Evolutionary conservation across 1,140 invertebrate species (phyloP).

Genomic region (Brachystomella parvula): DNA sequence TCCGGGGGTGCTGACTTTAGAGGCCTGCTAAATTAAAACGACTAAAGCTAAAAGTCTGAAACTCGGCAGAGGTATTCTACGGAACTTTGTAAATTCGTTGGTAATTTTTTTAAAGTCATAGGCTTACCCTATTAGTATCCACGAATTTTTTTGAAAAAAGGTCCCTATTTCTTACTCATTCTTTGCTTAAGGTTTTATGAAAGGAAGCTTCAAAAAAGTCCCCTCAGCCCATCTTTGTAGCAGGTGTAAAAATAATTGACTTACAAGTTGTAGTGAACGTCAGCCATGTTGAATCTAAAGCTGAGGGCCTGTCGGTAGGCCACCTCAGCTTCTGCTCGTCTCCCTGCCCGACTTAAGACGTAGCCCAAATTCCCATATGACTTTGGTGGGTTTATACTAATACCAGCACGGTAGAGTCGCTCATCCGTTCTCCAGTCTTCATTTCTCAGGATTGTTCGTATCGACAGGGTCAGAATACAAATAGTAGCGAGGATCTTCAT

Average conservation of each 20-base stretch:
- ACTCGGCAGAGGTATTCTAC: no score
- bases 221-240: no score
- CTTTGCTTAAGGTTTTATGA: no score
- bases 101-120: no score
- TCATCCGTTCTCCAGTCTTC: constrained; percentile 88
- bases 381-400: constrained; percentile 93
- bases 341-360: constrained; percentile 75
- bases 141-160: no score
- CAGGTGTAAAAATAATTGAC: constrained; percentile 44
- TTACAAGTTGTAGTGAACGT: constrained; percentile 96
- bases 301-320: constrained; percentile 77
- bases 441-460: constrained; percentile 72
- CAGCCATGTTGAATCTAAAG: constrained; percentile 88
- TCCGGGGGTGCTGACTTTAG: no score
- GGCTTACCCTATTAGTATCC: no score
- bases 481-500: not conserved
- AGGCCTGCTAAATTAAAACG: no score
- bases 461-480: constrained; percentile 55
- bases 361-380: constrained; percentile 71
- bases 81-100: no score
- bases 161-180: no score
- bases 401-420: constrained; percentile 79
- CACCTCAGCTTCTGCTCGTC: constrained; percentile 72
- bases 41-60: no score
- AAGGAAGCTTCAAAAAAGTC: no score